Evolutionary conservation across 2,888 invertebrate species (phyloP).

Genomic region (Clanis bilineata): DNA sequence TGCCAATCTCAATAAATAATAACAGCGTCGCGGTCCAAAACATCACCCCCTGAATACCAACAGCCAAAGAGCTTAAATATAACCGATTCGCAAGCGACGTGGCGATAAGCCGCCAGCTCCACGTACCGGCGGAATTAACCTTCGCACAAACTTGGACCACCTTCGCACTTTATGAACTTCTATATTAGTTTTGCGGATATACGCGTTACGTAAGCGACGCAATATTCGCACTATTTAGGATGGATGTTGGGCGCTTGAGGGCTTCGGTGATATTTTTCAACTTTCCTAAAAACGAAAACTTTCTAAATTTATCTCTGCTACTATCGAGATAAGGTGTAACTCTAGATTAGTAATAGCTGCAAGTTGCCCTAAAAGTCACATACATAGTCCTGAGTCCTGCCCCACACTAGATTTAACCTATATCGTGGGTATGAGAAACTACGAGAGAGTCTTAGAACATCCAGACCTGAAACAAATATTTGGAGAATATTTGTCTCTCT

Average conservation of each 20-base stretch:
- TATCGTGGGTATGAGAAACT: too few relatives aligned
- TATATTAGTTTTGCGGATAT: constrained; percentile 23
- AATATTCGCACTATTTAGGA: background rate
- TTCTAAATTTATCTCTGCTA: too few relatives aligned
- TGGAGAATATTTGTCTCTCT: too few relatives aligned
- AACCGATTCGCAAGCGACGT: constrained; percentile 10
- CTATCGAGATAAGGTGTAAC: too few relatives aligned
- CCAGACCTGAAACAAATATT: too few relatives aligned
- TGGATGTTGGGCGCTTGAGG: background rate
- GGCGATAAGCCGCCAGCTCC: constrained; percentile 2
- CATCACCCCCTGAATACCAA: background rate
- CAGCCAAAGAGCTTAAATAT: constrained; percentile 11
- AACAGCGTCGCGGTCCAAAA: background rate
- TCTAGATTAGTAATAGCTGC: too few relatives aligned
- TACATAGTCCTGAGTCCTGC: too few relatives aligned
- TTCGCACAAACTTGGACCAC: constrained; percentile 18
- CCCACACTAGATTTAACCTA: too few relatives aligned
- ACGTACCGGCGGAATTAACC: constrained; percentile 11
- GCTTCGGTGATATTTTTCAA: background rate
- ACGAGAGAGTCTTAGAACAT: too few relatives aligned
- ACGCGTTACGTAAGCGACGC: background rate
- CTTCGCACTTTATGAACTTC: constrained; percentile 20
- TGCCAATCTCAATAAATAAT: background rate
- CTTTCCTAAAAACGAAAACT: too few relatives aligned
- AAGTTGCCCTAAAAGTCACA: too few relatives aligned